Evolutionary conservation across 2,888 invertebrate species (phyloP), one percentile per base, ranked within the genome.

Genomic region (Papilio protenor): DNA sequence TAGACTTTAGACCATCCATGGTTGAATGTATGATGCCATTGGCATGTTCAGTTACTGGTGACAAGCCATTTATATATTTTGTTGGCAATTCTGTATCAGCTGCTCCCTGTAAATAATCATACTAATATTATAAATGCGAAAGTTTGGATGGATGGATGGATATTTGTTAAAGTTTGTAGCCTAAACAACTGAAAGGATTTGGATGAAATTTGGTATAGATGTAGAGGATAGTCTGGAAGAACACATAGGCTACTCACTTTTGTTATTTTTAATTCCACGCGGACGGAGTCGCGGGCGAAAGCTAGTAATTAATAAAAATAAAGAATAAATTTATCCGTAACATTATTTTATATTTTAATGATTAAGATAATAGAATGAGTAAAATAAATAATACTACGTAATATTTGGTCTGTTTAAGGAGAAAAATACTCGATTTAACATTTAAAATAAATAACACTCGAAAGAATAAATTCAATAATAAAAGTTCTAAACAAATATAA

Each of bases 21-120:
- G 94, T 92, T 23, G 93, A 90, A 80, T 93, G 92, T 75, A 93
- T 92, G 73, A 91, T 91, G n/a, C 93, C 92, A 83, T 92, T 94
- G 8, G 87, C 90, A 84, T 94, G 90, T 81, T 94, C 94, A 16
- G 91, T 88, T 10, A 94, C 94, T 74, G 94, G 94, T n/a, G 93
- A 93, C n/a, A 94, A 82, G 0, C 91, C 93, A 82, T 92, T 93
- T 81, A 90, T 92, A 81, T 91, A 91, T 85, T 93, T 94, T 18
- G 86, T 90, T 82, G 88, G 95, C 83, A 88, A 87, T 83, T 92
- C 95, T 87, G 84, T 91, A 84, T 90, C 96, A 85, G 82, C 92
- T 82, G 84, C 90, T 69, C 93, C 93, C 92, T 93, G 85, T 47
- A 87, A 87, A 52, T 47, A 52, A 47, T 71, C n/a, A n/a, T n/a